Base-by-base conservation (phyloP, 2,888 invertebrate species). In the Chloroclystis v-ata region DNA sequence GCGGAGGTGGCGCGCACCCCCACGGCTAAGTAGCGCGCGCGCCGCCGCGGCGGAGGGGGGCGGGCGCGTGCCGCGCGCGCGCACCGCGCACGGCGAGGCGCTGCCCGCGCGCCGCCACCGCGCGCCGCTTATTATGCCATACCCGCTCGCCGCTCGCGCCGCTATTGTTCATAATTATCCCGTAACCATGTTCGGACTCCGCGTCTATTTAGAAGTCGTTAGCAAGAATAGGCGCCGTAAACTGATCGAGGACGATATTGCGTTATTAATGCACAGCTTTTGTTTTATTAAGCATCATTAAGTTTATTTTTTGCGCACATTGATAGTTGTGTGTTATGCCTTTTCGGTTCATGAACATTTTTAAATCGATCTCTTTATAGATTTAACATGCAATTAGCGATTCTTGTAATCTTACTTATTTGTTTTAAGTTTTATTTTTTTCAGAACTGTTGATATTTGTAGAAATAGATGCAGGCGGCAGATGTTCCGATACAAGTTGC, bases 1-100 rank as follows among this genome's bases (percentile, higher is more conserved):
- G 83, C 85, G 83, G 80, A 81, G 85, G 84, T 82, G 87, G 88
- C 89, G 88, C 87, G 89, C 90, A 90, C 90, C 90, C 90, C 90
- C 87, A 79, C 75, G 83, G 88, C 90, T 90, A 90, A 87, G 90
- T 85, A 89, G 72, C 72, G 77, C 75, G 76, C 67, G 80, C 65
- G 69, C 54, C 52, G 66, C 6, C 16, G 39, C 7, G 10, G 71
- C 72, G 68, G 57, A 61, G 3, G 57, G 67, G 69, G 78, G 77
- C 73, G 75, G 72, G 76, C 83, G 82, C 78, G 74, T 75, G 75
- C 51, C 77, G 72, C 74, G 63, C 67, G 59, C 58, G 65, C 69
- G 67, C 67, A 60, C 67, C 63, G 64, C 67, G 57, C 67, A 49
- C 49, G 44, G 30, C 28, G 56, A 58, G 67, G 63, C 61, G 57